A percentile compares a stretch with the other conserved stretches of the same genome.
Conservation (phyloP, 2,797 vertebrate genomes). For the Anguilla marmorata region DNA sequence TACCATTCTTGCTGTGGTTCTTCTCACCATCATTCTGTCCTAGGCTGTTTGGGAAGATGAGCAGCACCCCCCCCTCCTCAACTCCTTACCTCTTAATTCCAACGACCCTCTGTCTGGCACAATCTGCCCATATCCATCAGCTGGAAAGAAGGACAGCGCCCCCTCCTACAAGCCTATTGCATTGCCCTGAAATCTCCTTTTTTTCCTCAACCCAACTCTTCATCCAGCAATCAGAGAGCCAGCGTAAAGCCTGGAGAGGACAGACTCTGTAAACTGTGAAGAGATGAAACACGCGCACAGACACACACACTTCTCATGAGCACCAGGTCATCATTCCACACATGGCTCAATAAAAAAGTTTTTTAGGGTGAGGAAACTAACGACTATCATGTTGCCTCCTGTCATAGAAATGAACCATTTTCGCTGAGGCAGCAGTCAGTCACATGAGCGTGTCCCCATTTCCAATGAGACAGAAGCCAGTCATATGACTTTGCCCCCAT, state of each 20-base stretch:
- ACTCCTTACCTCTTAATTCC: not conserved
- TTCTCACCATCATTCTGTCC: conserved; percentile 67
- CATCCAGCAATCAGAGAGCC: not conserved
- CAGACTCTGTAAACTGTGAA: not conserved
- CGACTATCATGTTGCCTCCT: not conserved
- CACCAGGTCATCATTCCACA: not conserved
- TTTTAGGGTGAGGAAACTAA: not conserved
- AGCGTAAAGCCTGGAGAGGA: not conserved
- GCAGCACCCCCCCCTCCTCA: not conserved
- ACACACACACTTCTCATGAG: not conserved
- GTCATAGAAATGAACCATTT: not conserved
- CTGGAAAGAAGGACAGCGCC: not conserved
- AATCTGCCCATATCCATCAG: not conserved
- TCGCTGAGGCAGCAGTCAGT: not conserved
- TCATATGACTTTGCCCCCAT: not conserved
- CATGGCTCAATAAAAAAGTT: not conserved
- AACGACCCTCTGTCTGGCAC: not conserved
- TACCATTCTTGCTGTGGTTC: conserved; percentile 58
- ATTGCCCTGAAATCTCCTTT: not conserved
- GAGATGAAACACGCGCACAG: not conserved
- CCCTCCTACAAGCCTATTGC: not conserved
- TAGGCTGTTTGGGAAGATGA: conserved; percentile 55
- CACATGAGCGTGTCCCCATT: not conserved
- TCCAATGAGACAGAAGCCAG: not conserved
- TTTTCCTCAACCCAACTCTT: not conserved